Base-by-base conservation (phyloP, 2,113 vertebrate genomes). In the Sander vitreus region DNA sequence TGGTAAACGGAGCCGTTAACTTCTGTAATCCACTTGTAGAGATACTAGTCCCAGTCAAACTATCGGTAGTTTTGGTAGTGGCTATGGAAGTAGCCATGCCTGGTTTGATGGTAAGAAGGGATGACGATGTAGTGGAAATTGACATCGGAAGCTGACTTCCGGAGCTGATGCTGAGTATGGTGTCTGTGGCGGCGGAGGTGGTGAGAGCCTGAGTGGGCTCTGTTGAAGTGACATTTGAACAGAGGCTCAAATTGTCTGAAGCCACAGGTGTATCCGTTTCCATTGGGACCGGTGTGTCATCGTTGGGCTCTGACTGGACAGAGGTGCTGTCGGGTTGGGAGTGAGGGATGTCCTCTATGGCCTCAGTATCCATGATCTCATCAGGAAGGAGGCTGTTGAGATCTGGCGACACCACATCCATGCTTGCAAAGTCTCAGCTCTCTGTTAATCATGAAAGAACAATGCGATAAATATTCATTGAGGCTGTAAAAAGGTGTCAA, bases 381-480 rank as follows among this genome's bases (percentile, higher is more conserved):
- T 99, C 98, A 43, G 98, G 98, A 79, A 99, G 98, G 93, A 98
- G 95, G 89, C 96, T 99, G 96, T 97, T 99, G 88, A 99, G 96
- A 92, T 99, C 98, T 30, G 98, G 97, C 63, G 98, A 97, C 87
- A 99, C 98, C 94, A 98, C 97, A 85, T 99, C 97, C 98, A 99
- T 99, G 84, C 59, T 95, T 85, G 90, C 71, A 88, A 83, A 83
- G 75, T 92, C 74, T 76, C 88, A 89, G 73, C 85, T 70, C 88
- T 83, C 85, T 81, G 91, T 89, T 60, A 88, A 94, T 94, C 92
- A 66, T 95, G 63, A 43, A 85, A 63, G 45, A 73, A 59, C 30
- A 91, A 80, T 0, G 0, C 5, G 47, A 12, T 47, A 1, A 50
- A 1, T 50, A 78, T 53, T 25, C 6, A 66, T 5, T 15, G 12